A percentile compares a stretch with the other conserved stretches of the same genome.
Evolutionary conservation across 2,888 invertebrate species (phyloP).

Genomic region (Eristalis pertinax): DNA sequence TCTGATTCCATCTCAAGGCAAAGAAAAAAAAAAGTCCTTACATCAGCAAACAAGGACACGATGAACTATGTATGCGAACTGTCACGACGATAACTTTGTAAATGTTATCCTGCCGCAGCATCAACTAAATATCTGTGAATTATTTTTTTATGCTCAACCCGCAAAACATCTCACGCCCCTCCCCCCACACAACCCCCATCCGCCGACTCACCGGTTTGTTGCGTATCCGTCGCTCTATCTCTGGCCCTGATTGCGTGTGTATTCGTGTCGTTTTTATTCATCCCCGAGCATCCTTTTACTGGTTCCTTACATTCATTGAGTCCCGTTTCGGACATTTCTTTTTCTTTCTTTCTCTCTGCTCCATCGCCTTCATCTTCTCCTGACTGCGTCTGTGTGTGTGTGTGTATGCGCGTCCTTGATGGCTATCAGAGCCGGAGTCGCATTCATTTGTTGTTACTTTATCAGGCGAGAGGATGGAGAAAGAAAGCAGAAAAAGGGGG

Average conservation of each 20-base stretch:
- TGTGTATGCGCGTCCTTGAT: slow-evolving; percentile 44
- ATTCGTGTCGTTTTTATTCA: slow-evolving; percentile 43
- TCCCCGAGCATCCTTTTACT: slow-evolving; percentile 32
- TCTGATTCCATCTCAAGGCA: neutral
- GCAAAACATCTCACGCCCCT: neutral
- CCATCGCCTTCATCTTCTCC: neutral
- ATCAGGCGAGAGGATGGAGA: neutral
- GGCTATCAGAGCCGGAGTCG: slow-evolving; percentile 56
- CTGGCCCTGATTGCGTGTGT: neutral
- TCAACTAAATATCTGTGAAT: slow-evolving; percentile 64
- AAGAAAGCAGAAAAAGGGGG: neutral
- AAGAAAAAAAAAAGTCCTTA: neutral
- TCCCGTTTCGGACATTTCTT: slow-evolving; percentile 30
- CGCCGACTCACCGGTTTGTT: neutral
- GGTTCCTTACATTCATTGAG: slow-evolving; percentile 46
- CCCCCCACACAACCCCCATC: no score
- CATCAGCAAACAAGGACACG: slow-evolving; percentile 34
- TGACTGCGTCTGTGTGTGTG: neutral
- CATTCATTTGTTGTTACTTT: slow-evolving; percentile 53
- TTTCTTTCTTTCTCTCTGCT: neutral
- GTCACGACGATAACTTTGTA: slow-evolving; percentile 56
- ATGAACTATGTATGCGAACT: slow-evolving; percentile 29
- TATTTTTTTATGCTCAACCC: slow-evolving; percentile 24
- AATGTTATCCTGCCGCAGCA: slow-evolving; percentile 58
- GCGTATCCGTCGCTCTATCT: neutral